Evolutionary conservation across 1,140 invertebrate species (phyloP).

Genomic region (Caenorhabditis brenneri): DNA sequence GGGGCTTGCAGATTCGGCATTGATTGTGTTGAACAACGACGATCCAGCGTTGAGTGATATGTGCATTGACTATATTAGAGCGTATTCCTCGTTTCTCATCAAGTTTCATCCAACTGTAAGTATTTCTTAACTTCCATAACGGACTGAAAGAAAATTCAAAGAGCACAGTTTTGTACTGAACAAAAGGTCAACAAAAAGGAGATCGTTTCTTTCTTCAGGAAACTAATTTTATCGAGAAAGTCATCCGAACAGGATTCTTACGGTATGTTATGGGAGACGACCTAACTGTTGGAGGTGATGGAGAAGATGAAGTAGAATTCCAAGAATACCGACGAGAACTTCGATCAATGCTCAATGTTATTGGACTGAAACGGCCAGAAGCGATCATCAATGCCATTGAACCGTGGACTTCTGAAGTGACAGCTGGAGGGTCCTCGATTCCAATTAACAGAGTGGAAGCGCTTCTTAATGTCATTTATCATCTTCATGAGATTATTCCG

Average conservation of each 20-base stretch:
- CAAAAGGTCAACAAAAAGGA: too few relatives aligned
- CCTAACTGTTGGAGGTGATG: conserved; percentile 51
- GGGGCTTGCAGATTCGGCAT: background rate
- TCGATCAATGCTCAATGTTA: conserved; percentile 40
- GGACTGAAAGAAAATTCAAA: too few relatives aligned
- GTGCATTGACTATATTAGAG: conserved; percentile 29
- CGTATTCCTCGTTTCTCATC: background rate
- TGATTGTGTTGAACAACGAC: conserved; percentile 43
- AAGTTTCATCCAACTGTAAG: conserved; percentile 12
- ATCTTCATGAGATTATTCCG: conserved; percentile 46
- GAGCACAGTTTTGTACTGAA: too few relatives aligned
- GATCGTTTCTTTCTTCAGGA: background rate
- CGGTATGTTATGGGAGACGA: conserved; percentile 48
- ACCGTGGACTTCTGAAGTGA: conserved; percentile 21
- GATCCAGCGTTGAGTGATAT: conserved; percentile 40
- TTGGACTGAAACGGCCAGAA: conserved; percentile 47
- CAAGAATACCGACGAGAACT: conserved; percentile 47
- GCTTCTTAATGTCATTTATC: conserved; percentile 9
- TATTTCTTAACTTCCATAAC: too few relatives aligned
- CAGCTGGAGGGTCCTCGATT: background rate
- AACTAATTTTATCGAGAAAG: conserved; percentile 22
- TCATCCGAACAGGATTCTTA: background rate
- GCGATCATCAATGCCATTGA: conserved; percentile 36
- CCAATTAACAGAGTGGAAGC: conserved; percentile 41
- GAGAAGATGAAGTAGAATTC: conserved; percentile 55